Base-by-base conservation (phyloP, 2,888 invertebrate species). In the Diarsia mendica region DNA sequence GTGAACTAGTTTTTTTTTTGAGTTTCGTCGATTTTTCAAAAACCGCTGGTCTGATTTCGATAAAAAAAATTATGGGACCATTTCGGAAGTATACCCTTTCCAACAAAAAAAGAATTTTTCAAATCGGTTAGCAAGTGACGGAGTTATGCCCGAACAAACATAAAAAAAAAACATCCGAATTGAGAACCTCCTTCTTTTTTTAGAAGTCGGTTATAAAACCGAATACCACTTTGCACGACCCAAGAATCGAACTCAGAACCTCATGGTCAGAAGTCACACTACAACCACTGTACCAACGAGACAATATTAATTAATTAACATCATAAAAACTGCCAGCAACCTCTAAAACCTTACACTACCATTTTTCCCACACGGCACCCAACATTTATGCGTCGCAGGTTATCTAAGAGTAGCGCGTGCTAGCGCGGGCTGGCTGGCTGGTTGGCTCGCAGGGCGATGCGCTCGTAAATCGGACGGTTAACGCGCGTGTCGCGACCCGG, bases 401-500 rank as follows among this genome's bases (percentile, higher is more conserved):
- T 83, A 80, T 81, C 83, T 77, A 58, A 71, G 84, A 76, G 82
- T 74, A 79, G 83, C 87, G 80, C 81, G 75, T 75, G 85, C 88
- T 84, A 61, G 61, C n/a, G 63, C 63, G 20, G 44, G 63, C 44
- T 44, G 15, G 63, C 44, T 6, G 2, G 63, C 63, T 44, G 44
- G 63, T n/a, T 44, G 61, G 39, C n/a, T 15, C 15, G 89, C 90
- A 76, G 85, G 79, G 84, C 87, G 89, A 89, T 89, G 89, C 83
- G 91, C 86, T 90, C 92, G 92, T 93, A 93, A 93, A 94, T 92
- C 91, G 91, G 86, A 72, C 88, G 89, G 90, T 88, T 89, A 89
- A 89, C 87, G 91, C 91, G 89, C 92, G 88, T 91, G 92, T 92
- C 91, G 90, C 94, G 88, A 88, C 88, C 89, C 92, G 93, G 94